Percentiles rank a stretch among this genome's conserved stretches.
phyloP scores from a whole-genome alignment of 2,888 invertebrate species.

The Venusia cambrica region DNA sequence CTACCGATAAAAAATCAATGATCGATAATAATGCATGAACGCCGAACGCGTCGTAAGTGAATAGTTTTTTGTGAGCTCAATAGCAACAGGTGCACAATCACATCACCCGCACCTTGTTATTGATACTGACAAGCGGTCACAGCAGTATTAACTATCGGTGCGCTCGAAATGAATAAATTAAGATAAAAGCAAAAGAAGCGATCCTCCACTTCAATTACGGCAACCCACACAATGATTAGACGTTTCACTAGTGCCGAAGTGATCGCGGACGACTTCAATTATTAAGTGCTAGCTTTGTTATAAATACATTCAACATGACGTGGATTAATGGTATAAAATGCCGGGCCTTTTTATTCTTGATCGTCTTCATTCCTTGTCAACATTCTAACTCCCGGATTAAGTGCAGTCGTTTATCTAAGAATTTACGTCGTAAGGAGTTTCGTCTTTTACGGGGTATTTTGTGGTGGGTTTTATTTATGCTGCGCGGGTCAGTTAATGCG shows the following conservation, averaged over 20 bases:
- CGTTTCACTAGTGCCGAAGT: conserved; percentile 63
- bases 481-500: conserved; percentile 50
- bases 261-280: conserved; percentile 63
- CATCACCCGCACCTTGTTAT: conserved; percentile 60
- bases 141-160: conserved; percentile 70
- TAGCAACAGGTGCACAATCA: conserved; percentile 54
- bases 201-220: conserved; percentile 72
- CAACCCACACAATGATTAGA: conserved; percentile 78
- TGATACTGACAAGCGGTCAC: conserved; percentile 73
- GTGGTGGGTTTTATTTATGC: conserved; percentile 59
- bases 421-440: conserved; percentile 62
- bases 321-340: conserved; percentile 72
- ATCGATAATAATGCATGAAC: conserved; percentile 33
- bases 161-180: conserved; percentile 73
- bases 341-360: conserved; percentile 64
- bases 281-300: conserved; percentile 77
- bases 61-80: conserved; percentile 25
- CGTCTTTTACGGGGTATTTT: conserved; percentile 61
- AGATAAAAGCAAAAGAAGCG: conserved; percentile 70
- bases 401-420: conserved; percentile 69
- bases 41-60: conserved; percentile 25
- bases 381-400: conserved; percentile 76
- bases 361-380: conserved; percentile 70
- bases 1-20: conserved; percentile 38
- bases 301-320: conserved; percentile 73